A percentile compares a stretch with the other conserved stretches of the same genome.
Conservation (phyloP, 2,113 vertebrate species). For the Parus major region DNA sequence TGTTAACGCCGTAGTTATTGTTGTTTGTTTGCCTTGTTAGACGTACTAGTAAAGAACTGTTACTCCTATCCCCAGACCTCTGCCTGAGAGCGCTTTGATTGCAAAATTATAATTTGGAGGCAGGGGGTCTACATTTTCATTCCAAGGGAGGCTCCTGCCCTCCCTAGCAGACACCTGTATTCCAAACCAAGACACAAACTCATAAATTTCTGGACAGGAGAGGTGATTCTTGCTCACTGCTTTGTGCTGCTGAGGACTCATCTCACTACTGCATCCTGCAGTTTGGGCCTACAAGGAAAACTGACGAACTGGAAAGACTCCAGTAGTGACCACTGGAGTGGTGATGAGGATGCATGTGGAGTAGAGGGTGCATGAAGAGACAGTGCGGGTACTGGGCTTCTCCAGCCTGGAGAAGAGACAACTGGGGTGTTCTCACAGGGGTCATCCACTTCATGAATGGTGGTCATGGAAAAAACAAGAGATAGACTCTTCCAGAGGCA, state of each 20-base stretch:
- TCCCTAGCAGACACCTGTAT: no score
- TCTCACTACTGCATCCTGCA: background rate
- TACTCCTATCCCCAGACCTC: no score
- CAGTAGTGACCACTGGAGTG: background rate
- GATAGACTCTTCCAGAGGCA: background rate
- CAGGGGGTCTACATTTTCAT: no score
- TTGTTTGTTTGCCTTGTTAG: no score
- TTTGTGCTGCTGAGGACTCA: background rate
- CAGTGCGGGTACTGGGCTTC: background rate
- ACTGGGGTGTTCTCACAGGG: rapidly evolving
- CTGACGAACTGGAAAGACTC: background rate
- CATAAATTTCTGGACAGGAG: rapidly evolving
- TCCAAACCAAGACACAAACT: no score
- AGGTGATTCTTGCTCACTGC: background rate
- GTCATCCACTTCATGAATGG: background rate
- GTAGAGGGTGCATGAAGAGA: background rate
- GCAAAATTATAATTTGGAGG: no score
- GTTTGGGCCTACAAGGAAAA: background rate
- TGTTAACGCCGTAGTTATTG: no score
- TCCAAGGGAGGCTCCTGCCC: no score
- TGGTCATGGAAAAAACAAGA: background rate
- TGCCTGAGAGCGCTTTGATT: no score
- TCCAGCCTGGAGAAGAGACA: background rate
- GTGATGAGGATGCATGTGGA: background rate
- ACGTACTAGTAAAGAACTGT: no score